A percentile compares a stretch with the other conserved stretches of the same genome.
phyloP scores from a whole-genome alignment of 2,888 invertebrate species.

The Drosophila borborema region DNA sequence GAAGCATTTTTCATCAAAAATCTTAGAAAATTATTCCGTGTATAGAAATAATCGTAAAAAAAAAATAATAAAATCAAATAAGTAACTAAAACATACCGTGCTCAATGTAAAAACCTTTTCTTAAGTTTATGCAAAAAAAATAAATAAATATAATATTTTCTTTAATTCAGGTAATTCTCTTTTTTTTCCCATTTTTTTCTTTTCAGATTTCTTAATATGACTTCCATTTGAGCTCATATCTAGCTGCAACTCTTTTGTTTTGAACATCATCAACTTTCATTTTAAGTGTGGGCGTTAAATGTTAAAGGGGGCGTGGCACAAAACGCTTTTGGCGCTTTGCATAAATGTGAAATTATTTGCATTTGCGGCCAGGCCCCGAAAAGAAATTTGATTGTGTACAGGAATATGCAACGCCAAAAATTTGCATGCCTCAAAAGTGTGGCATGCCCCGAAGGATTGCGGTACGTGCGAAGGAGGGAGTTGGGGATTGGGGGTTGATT shows the following conservation, averaged over 20 bases:
- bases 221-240: neutral
- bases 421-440: slow-evolving; percentile 50
- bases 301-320: neutral
- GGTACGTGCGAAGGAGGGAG: neutral
- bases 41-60: too few relatives aligned
- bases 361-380: slow-evolving; percentile 34
- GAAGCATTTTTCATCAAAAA: too few relatives aligned
- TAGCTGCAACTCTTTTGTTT: neutral
- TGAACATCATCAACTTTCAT: neutral
- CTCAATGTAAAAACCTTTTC: too few relatives aligned
- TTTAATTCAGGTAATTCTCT: neutral
- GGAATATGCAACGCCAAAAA: slow-evolving; percentile 31
- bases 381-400: slow-evolving; percentile 7
- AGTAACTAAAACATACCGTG: too few relatives aligned
- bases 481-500: neutral
- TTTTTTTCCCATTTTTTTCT: too few relatives aligned
- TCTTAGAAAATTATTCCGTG: too few relatives aligned
- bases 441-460: slow-evolving; percentile 14
- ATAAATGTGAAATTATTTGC: slow-evolving; percentile 59
- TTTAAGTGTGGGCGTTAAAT: slow-evolving; percentile 14
- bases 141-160: neutral
- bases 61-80: too few relatives aligned
- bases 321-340: slow-evolving; percentile 26
- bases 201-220: neutral
- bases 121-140: neutral